Percentiles rank a stretch among this genome's conserved stretches.
These are phyloP conservation scores for Orthonevra nobilis DNA, from an alignment of 2,888 invertebrate species.

Conservation along the genomic window DNA sequence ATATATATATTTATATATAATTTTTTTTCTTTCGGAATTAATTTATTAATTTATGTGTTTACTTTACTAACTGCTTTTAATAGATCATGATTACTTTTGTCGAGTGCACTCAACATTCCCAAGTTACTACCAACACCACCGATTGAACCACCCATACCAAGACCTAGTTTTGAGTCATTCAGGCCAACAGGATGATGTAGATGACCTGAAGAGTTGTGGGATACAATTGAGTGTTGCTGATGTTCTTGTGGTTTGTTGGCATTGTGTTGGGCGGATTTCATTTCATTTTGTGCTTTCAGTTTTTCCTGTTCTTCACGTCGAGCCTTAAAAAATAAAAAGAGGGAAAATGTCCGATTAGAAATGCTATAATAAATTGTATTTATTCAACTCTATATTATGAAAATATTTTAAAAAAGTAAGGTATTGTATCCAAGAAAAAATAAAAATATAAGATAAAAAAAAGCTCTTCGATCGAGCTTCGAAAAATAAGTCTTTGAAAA, in stretches of 20 bases:
- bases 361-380: too few relatives aligned
- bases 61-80: conserved; percentile 81
- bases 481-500: too few relatives aligned
- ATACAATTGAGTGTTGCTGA: conserved; percentile 79
- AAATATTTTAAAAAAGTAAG: too few relatives aligned
- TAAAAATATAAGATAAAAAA: too few relatives aligned
- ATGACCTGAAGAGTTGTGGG: conserved; percentile 79
- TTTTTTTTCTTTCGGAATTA: conserved; percentile 27
- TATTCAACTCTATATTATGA: too few relatives aligned
- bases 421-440: too few relatives aligned
- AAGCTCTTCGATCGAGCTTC: too few relatives aligned
- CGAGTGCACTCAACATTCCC: conserved; percentile 80
- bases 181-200: conserved; percentile 80
- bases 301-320: conserved; percentile 94
- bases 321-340: conserved; percentile 81
- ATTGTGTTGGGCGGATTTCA: conserved; percentile 91
- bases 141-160: conserved; percentile 79
- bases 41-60: conserved; percentile 78
- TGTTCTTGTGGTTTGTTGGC: conserved; percentile 81
- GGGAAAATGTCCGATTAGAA: background rate
- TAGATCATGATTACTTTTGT: conserved; percentile 80
- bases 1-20: too few relatives aligned
- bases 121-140: conserved; percentile 79
- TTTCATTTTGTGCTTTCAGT: conserved; percentile 94
- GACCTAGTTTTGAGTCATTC: conserved; percentile 80